Base-by-base conservation (phyloP, 1,140 invertebrate genomes). In the Panagrolaimus sp. region DNA sequence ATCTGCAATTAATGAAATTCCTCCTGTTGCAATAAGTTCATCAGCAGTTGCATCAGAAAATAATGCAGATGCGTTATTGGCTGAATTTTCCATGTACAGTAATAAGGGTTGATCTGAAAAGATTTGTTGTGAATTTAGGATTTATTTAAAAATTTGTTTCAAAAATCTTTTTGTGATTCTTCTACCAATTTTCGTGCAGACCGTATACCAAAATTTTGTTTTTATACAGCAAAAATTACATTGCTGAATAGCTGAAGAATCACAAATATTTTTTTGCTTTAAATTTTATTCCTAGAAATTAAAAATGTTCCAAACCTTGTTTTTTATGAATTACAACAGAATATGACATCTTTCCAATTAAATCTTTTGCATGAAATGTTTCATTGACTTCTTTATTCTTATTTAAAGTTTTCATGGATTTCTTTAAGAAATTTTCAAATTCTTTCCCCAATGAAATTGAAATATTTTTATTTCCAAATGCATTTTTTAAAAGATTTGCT, bases 11-110 rank as follows among this genome's bases (percentile, higher is more conserved):
- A 77, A 65, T 1, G 62, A 20, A 51, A 42, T 27, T 13, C 69
- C 74, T 14, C 61, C 68, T 48, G 64, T 64, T 14, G 47, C 47
- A 13, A 80, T 25, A 53, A 81, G 45, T 51, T 81, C 69, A 44
- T 80, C 80, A 38, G 79, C 78, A 25, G 79, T 80, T n/a, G 78
- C 75, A 66, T 80, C 78, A 23, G 75, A 77, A 43, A 80, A 80
- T 42, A 80, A 45, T 1, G 78, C 78, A 44, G 78, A 78, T 9
- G 73, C 70, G 16, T 76, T 51, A 38, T 75, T 66, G 23, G 70
- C 74, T 11, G 63, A 70, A 63, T 72, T 80, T 47, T 80, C 66
- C 78, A 80, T 80, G 47, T 82, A 81, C 14, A 80, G 68, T 2
- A 80, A 51, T 1, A 80, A 53, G 5, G 78, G 78, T 62, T 74